Evolutionary conservation across 2,113 vertebrate species (phyloP).

Genomic region (Calyptommatus sinebrachiatus): DNA sequence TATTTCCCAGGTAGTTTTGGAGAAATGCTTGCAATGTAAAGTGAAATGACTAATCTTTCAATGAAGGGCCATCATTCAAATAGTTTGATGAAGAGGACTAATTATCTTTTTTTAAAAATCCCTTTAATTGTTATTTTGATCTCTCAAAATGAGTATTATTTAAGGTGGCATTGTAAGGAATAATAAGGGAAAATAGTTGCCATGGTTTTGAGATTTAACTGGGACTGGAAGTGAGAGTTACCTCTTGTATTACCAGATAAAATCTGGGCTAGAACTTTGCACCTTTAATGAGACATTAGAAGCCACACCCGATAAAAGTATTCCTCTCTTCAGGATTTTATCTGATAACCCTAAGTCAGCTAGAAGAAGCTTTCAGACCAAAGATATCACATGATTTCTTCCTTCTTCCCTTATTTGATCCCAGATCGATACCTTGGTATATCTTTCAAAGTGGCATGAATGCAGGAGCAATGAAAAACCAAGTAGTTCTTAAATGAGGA

Average conservation of each 20-base stretch:
- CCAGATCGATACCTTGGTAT: too few relatives aligned
- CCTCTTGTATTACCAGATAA: too few relatives aligned
- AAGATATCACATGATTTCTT: not conserved
- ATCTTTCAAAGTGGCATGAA: not conserved
- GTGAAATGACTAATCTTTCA: constrained; percentile 7
- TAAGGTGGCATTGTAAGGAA: not conserved
- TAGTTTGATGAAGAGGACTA: constrained; percentile 2
- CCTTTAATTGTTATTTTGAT: not conserved
- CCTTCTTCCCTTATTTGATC: not conserved
- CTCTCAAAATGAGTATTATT: not conserved
- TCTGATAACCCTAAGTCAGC: not conserved
- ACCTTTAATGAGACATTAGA: too few relatives aligned
- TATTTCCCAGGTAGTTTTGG: constrained; percentile 1
- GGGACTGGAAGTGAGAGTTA: not conserved
- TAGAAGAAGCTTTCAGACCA: not conserved
- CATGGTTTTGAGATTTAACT: not conserved
- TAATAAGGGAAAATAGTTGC: not conserved
- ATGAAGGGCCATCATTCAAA: not conserved
- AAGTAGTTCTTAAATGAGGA: not conserved
- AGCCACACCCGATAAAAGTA: too few relatives aligned
- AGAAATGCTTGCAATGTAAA: not conserved
- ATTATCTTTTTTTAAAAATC: not conserved
- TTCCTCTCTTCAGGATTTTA: too few relatives aligned
- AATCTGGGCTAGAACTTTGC: too few relatives aligned
- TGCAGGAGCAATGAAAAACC: not conserved